Base-by-base conservation (phyloP, 2,113 vertebrate genomes). In the Bambusicola thoracicus region DNA sequence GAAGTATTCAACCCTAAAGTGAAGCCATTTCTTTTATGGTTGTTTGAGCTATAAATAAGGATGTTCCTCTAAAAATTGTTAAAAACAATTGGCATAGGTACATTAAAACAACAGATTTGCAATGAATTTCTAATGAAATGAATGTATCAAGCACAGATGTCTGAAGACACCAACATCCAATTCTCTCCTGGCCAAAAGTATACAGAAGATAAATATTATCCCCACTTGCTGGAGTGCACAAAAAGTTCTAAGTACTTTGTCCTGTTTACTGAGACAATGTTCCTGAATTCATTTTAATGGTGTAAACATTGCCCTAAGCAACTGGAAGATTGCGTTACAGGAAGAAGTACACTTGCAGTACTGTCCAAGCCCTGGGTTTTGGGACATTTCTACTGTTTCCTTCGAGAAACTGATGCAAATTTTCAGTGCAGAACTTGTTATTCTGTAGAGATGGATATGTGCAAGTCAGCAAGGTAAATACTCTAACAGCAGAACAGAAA, bases 181-280 rank as follows among this genome's bases (percentile, higher is more conserved):
- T 95, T 93, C 93, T 92, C 51, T 86, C 68, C 85, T 90, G 61
- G 88, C 92, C 83, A 84, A 83, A 93, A 95, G 77, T 67, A 93
- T 56, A 94, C 85, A 81, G 85, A 94, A 88, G 88, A 95, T 96
- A 95, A 96, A 90, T 92, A 92, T 86, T 92, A 75, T 84, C 79
- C 73, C 43, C 1, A 56, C 76, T 56, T 75, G 68, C 10, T 94
- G 92, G 95, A 92, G 76, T 2, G 46, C 92, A 95, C 88, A 88
- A 29, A 22, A 88, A 93, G 95, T 90, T 92, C 93, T 90, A 80
- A 73, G 85, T 83, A 82, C 49, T 87, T 85, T 2, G 1, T 96
- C 88, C 90, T 94, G 93, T 94, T 95, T 94, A 94, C 85, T 56
- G 68, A 88, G 85, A 88, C 80, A 67, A 32, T 67, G 93, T 94